A percentile compares a stretch with the other conserved stretches of the same genome.
phyloP scores from a whole-genome alignment of 2,888 invertebrate species.

The Drosophila aldrichi region DNA sequence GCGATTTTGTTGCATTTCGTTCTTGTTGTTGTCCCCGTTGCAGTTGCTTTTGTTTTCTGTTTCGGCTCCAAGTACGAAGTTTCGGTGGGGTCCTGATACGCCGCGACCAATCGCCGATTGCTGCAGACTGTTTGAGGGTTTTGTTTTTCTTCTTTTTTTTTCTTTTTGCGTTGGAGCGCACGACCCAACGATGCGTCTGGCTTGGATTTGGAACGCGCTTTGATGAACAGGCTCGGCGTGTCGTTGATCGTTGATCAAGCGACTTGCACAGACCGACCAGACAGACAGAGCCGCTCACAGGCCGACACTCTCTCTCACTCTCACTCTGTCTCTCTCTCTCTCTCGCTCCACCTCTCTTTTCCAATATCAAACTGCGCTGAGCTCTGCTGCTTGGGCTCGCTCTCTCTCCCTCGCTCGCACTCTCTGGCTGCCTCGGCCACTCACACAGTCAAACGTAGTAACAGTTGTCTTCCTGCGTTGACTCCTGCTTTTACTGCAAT shows the following conservation, averaged over 20 bases:
- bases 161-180: conserved; percentile 48
- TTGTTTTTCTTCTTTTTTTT: background rate
- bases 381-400: background rate
- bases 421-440: conserved; percentile 1
- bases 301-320: conserved; percentile 15
- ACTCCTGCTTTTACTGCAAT: conserved; percentile 9
- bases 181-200: conserved; percentile 71
- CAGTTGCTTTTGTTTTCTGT: conserved; percentile 6
- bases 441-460: conserved; percentile 4
- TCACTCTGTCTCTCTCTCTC: conserved; percentile 18
- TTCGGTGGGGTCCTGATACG: conserved; percentile 26
- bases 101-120: conserved; percentile 16
- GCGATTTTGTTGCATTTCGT: conserved; percentile 52
- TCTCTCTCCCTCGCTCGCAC: background rate
- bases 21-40: conserved; percentile 1
- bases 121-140: conserved; percentile 24
- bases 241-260: conserved; percentile 61
- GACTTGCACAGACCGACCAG: conserved; percentile 30
- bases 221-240: conserved; percentile 65
- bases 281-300: conserved; percentile 14
- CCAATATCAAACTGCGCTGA: conserved; percentile 6
- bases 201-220: conserved; percentile 76
- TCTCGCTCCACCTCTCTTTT: conserved; percentile 16
- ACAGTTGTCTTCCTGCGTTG: conserved; percentile 20
- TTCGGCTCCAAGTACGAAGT: conserved; percentile 7